Conservation (phyloP, 2,888 invertebrate genomes). For the Sinopyrophorus schimmeli region DNA sequence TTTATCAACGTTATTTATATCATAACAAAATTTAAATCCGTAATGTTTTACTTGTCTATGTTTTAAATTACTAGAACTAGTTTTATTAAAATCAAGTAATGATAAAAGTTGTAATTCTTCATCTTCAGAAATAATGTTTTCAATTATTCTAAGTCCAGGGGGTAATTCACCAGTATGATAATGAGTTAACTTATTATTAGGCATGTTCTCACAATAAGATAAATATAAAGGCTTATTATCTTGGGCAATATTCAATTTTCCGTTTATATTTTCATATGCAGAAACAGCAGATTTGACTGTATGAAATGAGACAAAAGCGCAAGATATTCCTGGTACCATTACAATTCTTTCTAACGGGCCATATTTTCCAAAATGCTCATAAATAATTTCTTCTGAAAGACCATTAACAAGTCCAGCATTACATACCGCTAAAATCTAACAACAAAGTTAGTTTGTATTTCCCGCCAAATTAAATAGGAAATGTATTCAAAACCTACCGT, state of each 20-base stretch:
- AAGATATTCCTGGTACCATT: slow-evolving; percentile 79
- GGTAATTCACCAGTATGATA: slow-evolving; percentile 54
- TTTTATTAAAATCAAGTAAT: slow-evolving; percentile 59
- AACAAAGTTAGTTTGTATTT: slow-evolving; percentile 3
- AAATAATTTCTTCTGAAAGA: slow-evolving; percentile 66
- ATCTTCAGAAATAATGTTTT: slow-evolving; percentile 70
- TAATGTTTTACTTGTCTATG: slow-evolving; percentile 87
- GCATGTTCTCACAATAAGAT: slow-evolving; percentile 56
- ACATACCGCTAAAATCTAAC: slow-evolving; percentile 73
- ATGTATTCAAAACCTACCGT: too few species aligned
- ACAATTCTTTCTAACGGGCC: slow-evolving; percentile 64
- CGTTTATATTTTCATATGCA: slow-evolving; percentile 66
- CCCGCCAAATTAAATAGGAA: too few species aligned
- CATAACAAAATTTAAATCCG: slow-evolving; percentile 90
- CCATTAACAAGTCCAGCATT: slow-evolving; percentile 88
- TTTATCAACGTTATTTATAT: slow-evolving; percentile 81
- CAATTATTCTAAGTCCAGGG: slow-evolving; percentile 69
- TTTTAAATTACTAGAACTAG: slow-evolving; percentile 62
- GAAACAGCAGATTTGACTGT: slow-evolving; percentile 57
- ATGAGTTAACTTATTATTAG: background rate
- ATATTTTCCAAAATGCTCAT: slow-evolving; percentile 58
- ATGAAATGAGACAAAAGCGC: slow-evolving; percentile 72
- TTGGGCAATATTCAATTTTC: slow-evolving; percentile 60
- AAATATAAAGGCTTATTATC: slow-evolving; percentile 68
- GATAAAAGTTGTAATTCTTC: slow-evolving; percentile 69